phyloP scores from a whole-genome alignment of 2,113 vertebrate species.

The Romanogobio albipinnatus region DNA sequence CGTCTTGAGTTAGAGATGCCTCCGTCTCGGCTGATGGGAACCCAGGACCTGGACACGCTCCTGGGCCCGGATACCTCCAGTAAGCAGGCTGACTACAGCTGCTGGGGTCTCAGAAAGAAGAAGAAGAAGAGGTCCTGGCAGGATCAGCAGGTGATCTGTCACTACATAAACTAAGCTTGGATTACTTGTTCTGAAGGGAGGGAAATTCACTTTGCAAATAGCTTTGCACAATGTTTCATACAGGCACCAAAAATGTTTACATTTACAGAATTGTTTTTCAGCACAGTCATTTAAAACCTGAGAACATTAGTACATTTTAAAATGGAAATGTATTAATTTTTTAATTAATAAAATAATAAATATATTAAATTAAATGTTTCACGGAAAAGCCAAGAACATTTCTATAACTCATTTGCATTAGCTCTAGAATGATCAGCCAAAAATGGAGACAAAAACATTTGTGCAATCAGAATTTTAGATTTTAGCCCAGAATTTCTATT shows the following conservation, averaged over 20 bases:
- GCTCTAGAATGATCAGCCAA: background rate
- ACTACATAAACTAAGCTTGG: background rate
- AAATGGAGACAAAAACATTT: too few relatives aligned
- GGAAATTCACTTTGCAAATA: background rate
- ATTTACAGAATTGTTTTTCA: background rate
- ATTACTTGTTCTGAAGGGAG: background rate
- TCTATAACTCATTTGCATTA: background rate
- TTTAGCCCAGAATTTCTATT: too few relatives aligned
- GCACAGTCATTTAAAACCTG: background rate
- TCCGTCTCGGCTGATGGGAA: conserved; percentile 89
- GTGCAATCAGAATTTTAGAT: too few relatives aligned
- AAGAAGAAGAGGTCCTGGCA: conserved; percentile 88
- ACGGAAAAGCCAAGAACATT: background rate
- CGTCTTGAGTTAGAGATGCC: conserved; percentile 96
- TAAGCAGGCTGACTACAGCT: conserved; percentile 92
- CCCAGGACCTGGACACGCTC: conserved; percentile 89
- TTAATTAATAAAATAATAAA: background rate
- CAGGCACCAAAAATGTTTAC: background rate
- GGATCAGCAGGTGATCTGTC: conserved; percentile 87
- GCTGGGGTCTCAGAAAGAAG: conserved; percentile 95
- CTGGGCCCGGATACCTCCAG: conserved; percentile 89
- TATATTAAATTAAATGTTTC: background rate
- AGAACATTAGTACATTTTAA: background rate
- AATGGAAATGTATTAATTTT: too few relatives aligned
- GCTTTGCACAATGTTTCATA: background rate